Percentiles rank a stretch among this genome's conserved stretches.
Conservation (phyloP, 1,140 invertebrate genomes). For the Leptinotarsa defecta region DNA sequence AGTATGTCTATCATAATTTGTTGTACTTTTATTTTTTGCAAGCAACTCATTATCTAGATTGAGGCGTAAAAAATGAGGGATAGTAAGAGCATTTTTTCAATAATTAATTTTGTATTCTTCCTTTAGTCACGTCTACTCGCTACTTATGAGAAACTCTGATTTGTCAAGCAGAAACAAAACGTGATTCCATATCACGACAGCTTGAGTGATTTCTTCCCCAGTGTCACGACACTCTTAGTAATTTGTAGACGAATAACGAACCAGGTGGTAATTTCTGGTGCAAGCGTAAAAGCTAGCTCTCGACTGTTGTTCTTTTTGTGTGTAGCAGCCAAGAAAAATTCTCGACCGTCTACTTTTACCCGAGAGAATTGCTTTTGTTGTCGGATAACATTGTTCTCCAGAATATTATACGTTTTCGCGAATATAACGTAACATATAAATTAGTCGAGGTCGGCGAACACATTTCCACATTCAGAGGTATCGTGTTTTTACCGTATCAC, state of each 20-base stretch:
- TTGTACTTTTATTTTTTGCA: no score
- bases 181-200: neutral
- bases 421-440: slow-evolving; percentile 4
- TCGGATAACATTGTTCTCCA: neutral
- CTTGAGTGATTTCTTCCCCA: neutral
- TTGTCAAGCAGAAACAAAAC: neutral
- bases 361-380: slow-evolving; percentile 6
- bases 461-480: slow-evolving; percentile 2
- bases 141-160: neutral
- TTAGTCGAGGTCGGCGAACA: slow-evolving; percentile 2
- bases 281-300: neutral
- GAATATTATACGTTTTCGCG: neutral
- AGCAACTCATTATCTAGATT: no score
- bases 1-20: no score
- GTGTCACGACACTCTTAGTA: neutral
- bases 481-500: slow-evolving; percentile 3
- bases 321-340: slow-evolving; percentile 2
- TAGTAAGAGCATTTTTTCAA: no score
- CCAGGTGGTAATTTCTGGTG: slow-evolving; percentile 1
- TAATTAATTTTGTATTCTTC: no score
- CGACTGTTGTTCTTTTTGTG: neutral
- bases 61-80: no score
- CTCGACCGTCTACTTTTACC: neutral
- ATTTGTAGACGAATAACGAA: neutral
- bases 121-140: no score